phyloP scores from a whole-genome alignment of 2,113 vertebrate genomes.

The Microtus oregoni region DNA sequence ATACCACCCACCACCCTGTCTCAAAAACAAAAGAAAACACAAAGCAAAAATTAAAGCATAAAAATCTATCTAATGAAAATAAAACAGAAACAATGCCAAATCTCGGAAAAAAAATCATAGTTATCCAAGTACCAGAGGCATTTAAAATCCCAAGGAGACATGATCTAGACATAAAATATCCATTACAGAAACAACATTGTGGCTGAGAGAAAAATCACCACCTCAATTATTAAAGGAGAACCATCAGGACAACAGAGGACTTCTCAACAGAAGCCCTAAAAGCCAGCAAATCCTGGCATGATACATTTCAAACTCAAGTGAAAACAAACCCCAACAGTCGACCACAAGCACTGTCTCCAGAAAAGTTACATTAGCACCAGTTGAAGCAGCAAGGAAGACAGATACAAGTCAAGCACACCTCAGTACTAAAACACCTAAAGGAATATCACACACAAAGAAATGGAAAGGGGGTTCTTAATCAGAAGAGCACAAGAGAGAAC shows the following conservation, averaged over 20 bases:
- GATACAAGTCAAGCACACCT: no score
- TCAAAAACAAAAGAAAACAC: background rate
- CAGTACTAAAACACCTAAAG: background rate
- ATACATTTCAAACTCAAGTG: background rate
- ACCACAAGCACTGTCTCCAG: background rate
- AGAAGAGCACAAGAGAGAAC: background rate
- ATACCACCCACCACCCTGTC: background rate
- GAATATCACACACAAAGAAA: background rate
- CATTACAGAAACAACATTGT: background rate
- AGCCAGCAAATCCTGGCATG: background rate
- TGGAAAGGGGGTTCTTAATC: background rate
- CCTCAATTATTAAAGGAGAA: background rate
- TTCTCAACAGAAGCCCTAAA: background rate
- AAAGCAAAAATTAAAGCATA: background rate
- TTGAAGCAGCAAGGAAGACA: background rate
- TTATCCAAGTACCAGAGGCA: background rate
- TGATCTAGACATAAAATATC: background rate
- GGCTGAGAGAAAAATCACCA: background rate
- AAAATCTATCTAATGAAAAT: background rate
- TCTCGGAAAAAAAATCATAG: background rate
- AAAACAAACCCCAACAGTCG: background rate
- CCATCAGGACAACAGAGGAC: background rate
- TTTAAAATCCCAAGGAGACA: background rate
- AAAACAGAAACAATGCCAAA: background rate
- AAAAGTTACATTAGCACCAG: background rate